Evolutionary conservation across 2,797 vertebrate species (phyloP), one percentile per base, ranked within the genome.

Genomic region (Spinus olivaceus): DNA sequence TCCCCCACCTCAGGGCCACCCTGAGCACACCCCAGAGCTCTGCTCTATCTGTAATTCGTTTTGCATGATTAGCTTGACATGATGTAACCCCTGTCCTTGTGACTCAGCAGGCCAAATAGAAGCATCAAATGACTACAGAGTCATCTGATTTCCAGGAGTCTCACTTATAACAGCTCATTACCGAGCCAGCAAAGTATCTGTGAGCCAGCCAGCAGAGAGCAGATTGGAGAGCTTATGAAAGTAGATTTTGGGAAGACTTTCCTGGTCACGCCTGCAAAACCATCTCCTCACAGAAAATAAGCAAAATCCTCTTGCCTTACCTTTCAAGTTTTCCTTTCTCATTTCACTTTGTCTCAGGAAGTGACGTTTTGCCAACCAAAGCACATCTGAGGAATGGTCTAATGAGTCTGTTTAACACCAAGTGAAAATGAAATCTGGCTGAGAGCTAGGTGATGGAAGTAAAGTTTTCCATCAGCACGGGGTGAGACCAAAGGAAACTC

Each of bases 61-160:
- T 92, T 89, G 78, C 82, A 47, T 80, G 69, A 87, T 94, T 92
- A 95, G 76, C 61, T 78, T 91, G 94, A 91, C 88, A 78, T 92
- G 76, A 90, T 92, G 94, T 95, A 96, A 90, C 86, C 92, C 73
- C 80, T 21, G 6, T 94, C 86, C 96, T 94, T 90, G 84, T 97
- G 97, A 97, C 96, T 96, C 83, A 94, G 92, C 93, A 85, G 2
- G 19, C 85, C 47, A 50, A 79, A 90, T 90, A 88, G 88, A 93
- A 88, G 94, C 83, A 96, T 96, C 96, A 93, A 96, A 94, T 97
- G 96, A 97, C 94, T 91, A 81, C 53, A 44, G 66, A 94, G 93
- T 97, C 96, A 97, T 97, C 96, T 97, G 97, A 97, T 97, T 97
- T 96, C 92, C 92, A 95, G 92, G 91, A 95, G 76, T 73, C 81